A percentile compares a stretch with the other conserved stretches of the same genome.
phyloP scores from a whole-genome alignment of 1,140 invertebrate genomes.

The Euglossa dilemma region DNA sequence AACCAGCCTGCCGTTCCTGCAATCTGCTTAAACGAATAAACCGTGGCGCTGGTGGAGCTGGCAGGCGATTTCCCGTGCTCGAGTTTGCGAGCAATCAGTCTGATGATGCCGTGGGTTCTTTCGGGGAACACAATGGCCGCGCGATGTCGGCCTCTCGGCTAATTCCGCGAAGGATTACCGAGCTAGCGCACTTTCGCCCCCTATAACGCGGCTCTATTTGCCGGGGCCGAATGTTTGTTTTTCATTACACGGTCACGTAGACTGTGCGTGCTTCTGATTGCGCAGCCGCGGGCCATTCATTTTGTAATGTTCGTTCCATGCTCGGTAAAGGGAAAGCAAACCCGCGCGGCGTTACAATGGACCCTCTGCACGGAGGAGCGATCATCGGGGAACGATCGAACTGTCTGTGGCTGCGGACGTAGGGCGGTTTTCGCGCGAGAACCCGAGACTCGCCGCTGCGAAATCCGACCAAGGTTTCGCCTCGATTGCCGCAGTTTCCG shows the following conservation, averaged over 20 bases:
- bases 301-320: constrained; percentile 30
- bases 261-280: constrained; percentile 26
- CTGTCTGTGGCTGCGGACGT: neutral
- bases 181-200: neutral
- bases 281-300: constrained; percentile 28
- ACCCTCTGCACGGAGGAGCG: neutral
- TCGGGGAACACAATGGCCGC: neutral
- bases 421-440: neutral
- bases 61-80: neutral
- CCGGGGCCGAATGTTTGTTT: constrained; percentile 39
- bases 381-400: neutral
- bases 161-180: constrained; percentile 24
- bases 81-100: constrained; percentile 8
- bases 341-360: neutral
- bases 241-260: constrained; percentile 41
- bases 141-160: constrained; percentile 11
- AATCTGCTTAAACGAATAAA: neutral
- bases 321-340: constrained; percentile 32
- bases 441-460: no score
- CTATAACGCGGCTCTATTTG: constrained; percentile 18
- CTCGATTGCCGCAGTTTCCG: no score
- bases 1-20: neutral
- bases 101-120: neutral
- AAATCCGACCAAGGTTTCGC: no score
- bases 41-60: neutral